These are phyloP conservation scores for Yponomeuta cagnagella DNA, from an alignment of 2,888 invertebrate genomes.

Conservation along the genomic window DNA sequence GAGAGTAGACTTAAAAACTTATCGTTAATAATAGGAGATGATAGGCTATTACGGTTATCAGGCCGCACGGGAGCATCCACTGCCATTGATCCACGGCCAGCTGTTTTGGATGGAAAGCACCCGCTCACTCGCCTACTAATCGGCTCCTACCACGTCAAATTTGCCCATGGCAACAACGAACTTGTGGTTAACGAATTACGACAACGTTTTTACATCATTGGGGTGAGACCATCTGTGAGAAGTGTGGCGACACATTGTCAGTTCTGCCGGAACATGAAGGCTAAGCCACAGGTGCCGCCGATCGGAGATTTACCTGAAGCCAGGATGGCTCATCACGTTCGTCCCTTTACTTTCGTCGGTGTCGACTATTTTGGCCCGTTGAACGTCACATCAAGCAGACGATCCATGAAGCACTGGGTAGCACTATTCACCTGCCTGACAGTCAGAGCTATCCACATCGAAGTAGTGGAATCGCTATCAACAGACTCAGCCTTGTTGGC, in stretches of 20 bases:
- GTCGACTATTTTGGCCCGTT: conserved; percentile 2
- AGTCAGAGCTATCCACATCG: not conserved
- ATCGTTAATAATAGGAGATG: no score
- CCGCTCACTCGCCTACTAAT: not conserved
- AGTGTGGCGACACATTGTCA: not conserved
- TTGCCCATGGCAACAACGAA: not conserved
- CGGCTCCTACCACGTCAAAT: not conserved
- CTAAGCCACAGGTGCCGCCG: not conserved
- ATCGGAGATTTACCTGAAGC: conserved; percentile 1
- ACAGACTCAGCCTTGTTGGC: no score
- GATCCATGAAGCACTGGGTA: not conserved
- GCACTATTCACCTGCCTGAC: not conserved
- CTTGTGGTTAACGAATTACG: not conserved
- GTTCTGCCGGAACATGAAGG: not conserved
- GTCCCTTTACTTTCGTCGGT: not conserved
- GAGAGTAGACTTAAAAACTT: no score
- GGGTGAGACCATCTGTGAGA: not conserved
- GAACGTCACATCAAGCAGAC: not conserved
- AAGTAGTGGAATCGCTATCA: not conserved
- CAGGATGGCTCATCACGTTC: conserved; percentile 1
- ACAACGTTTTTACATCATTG: not conserved
- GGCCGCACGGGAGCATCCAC: no score
- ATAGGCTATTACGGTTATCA: no score
- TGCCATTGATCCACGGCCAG: not conserved
- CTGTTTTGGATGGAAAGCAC: not conserved